Evolutionary conservation across 2,113 vertebrate genomes (phyloP).

Genomic region (Steatornis caripensis): DNA sequence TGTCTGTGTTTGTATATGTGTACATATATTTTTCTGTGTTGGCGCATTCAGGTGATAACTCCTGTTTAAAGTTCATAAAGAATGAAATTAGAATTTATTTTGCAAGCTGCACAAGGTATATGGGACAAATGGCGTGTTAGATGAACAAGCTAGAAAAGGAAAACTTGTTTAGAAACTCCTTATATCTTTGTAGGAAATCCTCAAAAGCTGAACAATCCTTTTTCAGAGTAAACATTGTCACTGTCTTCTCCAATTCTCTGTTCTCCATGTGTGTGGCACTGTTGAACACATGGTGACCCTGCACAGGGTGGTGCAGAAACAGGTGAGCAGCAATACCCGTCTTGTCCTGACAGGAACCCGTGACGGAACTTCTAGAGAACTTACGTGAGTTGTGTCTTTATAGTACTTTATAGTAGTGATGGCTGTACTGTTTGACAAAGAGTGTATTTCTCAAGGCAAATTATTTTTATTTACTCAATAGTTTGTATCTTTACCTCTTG

Average conservation of each 20-base stretch:
- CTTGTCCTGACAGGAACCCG: background rate
- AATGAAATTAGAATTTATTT: background rate
- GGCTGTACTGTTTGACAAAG: background rate
- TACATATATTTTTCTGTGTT: background rate
- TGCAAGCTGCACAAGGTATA: background rate
- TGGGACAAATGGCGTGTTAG: background rate
- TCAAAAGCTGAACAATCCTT: background rate
- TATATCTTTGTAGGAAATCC: background rate
- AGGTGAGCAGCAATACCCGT: background rate
- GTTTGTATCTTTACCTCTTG: background rate
- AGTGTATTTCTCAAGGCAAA: background rate
- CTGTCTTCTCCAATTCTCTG: rapidly evolving
- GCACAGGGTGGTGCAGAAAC: background rate
- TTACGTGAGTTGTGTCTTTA: background rate
- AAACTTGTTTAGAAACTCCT: background rate
- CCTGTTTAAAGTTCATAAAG: background rate
- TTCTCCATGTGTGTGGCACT: background rate
- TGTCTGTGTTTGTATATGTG: background rate
- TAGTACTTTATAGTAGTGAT: background rate
- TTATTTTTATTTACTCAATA: background rate
- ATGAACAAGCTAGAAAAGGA: background rate
- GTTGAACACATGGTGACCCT: background rate
- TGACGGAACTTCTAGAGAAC: background rate
- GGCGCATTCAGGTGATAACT: background rate
- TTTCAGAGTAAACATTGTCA: background rate